Percentiles rank a stretch among this genome's conserved stretches.
phyloP scores from a whole-genome alignment of 1,140 invertebrate genomes.

The Pollicipes pollicipes region DNA sequence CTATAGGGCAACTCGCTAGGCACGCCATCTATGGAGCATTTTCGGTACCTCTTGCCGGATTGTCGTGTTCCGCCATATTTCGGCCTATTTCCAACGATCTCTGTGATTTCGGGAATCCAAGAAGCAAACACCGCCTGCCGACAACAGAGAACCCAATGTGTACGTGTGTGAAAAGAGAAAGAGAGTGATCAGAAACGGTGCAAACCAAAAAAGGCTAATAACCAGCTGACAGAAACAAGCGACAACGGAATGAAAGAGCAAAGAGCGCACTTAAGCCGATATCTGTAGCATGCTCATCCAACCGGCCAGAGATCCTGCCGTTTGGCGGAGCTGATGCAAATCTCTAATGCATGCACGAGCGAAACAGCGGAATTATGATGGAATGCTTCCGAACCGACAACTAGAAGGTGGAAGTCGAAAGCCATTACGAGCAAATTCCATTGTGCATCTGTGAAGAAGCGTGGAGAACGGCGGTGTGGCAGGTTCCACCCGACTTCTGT shows the following conservation, averaged over 20 bases:
- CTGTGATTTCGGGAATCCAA: conserved; percentile 97
- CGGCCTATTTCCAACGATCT: conserved; percentile 89
- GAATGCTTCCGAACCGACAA: too few species aligned
- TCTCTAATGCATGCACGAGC: too few species aligned
- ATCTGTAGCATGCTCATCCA: too few species aligned
- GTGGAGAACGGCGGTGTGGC: too few species aligned
- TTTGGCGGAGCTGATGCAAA: too few species aligned
- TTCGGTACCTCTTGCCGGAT: conserved; percentile 41
- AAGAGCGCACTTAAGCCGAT: too few species aligned
- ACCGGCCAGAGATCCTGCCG: too few species aligned
- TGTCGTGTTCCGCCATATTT: conserved; percentile 96
- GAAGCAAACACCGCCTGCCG: conserved; percentile 90
- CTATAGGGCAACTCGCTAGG: not conserved
- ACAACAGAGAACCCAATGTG: not conserved
- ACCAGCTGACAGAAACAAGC: not conserved
- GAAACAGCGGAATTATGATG: too few species aligned
- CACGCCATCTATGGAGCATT: not conserved
- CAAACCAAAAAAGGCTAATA: not conserved
- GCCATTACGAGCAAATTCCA: too few species aligned
- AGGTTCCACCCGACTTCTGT: too few species aligned
- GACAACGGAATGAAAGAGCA: not conserved
- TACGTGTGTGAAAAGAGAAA: not conserved
- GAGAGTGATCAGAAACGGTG: not conserved
- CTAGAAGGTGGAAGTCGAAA: too few species aligned
- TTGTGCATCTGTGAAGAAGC: too few species aligned